Conservation (phyloP, 2,797 vertebrate species). For the Gymnodraco acuticeps region DNA sequence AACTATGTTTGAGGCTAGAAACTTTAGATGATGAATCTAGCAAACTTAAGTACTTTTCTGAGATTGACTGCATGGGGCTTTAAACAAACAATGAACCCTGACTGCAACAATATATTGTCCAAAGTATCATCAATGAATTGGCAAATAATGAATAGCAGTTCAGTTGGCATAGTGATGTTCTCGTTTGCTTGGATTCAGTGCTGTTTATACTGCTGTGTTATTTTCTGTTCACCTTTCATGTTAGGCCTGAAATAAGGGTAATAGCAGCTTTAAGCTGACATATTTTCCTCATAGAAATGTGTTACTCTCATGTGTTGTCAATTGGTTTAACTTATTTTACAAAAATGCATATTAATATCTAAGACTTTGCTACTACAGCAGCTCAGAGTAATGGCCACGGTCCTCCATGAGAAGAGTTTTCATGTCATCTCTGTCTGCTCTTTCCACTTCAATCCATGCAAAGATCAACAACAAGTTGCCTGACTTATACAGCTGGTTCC, state of each 20-base stretch:
- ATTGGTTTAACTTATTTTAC: neutral
- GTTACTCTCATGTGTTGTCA: neutral
- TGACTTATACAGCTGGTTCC: neutral
- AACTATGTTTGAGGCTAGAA: neutral
- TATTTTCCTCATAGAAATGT: neutral
- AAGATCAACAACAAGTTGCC: neutral
- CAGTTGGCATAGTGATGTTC: too few relatives aligned
- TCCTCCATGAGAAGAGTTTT: neutral
- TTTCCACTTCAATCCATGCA: neutral
- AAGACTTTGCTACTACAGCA: neutral
- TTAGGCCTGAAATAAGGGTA: neutral
- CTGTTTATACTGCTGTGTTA: too few relatives aligned
- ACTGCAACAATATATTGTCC: too few relatives aligned
- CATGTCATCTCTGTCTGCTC: neutral
- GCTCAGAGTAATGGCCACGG: neutral
- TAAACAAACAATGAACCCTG: neutral
- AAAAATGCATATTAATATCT: neutral
- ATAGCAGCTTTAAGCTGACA: neutral
- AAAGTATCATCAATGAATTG: too few relatives aligned
- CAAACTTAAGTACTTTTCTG: neutral
- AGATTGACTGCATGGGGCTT: slow-evolving; percentile 8
- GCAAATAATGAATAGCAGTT: too few relatives aligned
- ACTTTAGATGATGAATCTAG: neutral
- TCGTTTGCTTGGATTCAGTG: too few relatives aligned
- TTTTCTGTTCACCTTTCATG: too few relatives aligned